Evolutionary conservation across 1,140 invertebrate genomes (phyloP), one percentile per base, ranked within the genome.

Genomic region (Nylanderia fulva): DNA sequence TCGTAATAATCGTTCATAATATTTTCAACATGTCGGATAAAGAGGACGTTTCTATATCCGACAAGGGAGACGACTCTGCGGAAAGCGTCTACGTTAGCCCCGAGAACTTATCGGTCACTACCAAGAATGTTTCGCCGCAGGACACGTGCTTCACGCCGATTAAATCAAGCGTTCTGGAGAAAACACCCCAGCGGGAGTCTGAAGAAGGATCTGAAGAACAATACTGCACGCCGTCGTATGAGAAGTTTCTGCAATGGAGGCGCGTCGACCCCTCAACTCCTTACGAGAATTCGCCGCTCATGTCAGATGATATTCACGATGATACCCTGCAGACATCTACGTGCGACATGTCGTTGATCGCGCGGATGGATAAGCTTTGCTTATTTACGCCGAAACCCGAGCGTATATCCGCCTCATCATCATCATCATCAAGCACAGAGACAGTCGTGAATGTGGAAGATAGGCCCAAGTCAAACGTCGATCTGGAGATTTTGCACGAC

Each of bases 21-120:
- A 18, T 61, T n/a, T 39, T 29, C 72, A 54, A 42, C 24, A 61
- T 60, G 58, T 76, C 56, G 24, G 74, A 63, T n/a, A 15, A 75
- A 24, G 13, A 36, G 52, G 33, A 74, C 15, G n/a, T 36, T 56
- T n/a, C 7, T 18, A 15, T 3, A 27, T 7, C 8, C 5, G 15
- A 39, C 3, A 8, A 33, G 11, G 8, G 6, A 18, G 1, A 52
- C n/a, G 21, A 27, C 9, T 42, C 39, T 8, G 21, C 4, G 48
- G n/a, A n/a, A 18, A 33, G 27, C 48, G 3, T 24, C 8, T 18
- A 39, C 11, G 11, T 1, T 24, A 8, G n/a, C 7, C n/a, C 52
- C 8, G n/a, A 0, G 0, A 56, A 0, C 7, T n/a, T 6, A 5
- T 36, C 2, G 1, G 36, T 54, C 4, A 8, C 15, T 13, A 21